phyloP scores from a whole-genome alignment of 1,140 invertebrate genomes.

The Anoplolepis gracilipes region DNA sequence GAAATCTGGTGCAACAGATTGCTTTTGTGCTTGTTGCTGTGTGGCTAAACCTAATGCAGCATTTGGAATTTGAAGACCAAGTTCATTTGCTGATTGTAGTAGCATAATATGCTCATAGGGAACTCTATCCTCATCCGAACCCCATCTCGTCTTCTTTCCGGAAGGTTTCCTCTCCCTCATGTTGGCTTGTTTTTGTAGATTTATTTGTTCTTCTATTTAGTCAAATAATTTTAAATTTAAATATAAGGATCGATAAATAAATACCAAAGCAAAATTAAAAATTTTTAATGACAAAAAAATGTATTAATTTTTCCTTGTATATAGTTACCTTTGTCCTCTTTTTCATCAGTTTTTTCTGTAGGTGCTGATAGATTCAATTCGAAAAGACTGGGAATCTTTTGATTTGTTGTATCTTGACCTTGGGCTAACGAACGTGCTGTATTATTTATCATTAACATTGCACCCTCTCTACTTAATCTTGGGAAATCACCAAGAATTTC shows the following conservation, averaged over 20 bases:
- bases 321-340: slow-evolving; percentile 80
- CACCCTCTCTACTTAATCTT: slow-evolving; percentile 91
- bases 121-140: slow-evolving; percentile 84
- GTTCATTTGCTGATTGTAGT: slow-evolving; percentile 82
- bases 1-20: slow-evolving; percentile 75
- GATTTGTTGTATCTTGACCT: slow-evolving; percentile 77
- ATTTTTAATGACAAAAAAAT: background rate
- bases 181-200: slow-evolving; percentile 70
- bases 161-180: slow-evolving; percentile 80
- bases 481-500: slow-evolving; percentile 96
- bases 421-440: slow-evolving; percentile 89
- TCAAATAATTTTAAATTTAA: slow-evolving; percentile 23
- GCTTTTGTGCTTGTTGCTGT: slow-evolving; percentile 75
- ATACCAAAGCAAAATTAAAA: background rate
- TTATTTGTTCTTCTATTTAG: slow-evolving; percentile 62
- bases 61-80: slow-evolving; percentile 80
- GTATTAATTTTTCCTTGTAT: background rate
- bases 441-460: slow-evolving; percentile 90
- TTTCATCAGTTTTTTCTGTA: slow-evolving; percentile 74
- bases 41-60: slow-evolving; percentile 79
- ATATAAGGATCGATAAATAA: background rate
- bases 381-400: slow-evolving; percentile 84
- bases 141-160: slow-evolving; percentile 84
- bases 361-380: slow-evolving; percentile 80
- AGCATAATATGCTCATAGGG: slow-evolving; percentile 84